A percentile compares a stretch with the other conserved stretches of the same genome.
These are phyloP conservation scores for Thaumatotibia leucotreta DNA, from an alignment of 1,140 invertebrate species.

Conservation along the genomic window DNA sequence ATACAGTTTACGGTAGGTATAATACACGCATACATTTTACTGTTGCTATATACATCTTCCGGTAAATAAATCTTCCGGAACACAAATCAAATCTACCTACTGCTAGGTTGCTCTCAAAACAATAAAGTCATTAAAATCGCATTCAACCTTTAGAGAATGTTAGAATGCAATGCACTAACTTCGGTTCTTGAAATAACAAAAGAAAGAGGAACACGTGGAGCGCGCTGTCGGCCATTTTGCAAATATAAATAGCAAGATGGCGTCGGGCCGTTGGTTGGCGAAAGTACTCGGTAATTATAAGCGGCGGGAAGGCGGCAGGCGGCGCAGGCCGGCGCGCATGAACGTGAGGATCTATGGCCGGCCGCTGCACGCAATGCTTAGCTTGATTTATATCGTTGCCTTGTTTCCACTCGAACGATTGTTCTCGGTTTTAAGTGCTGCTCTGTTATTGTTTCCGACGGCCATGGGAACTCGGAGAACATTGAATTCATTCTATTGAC, in stretches of 20 bases:
- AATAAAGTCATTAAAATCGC: constrained; percentile 24
- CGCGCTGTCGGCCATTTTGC: constrained; percentile 65
- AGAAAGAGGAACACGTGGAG: constrained; percentile 61
- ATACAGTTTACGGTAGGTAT: neutral
- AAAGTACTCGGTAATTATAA: constrained; percentile 74
- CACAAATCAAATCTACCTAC: neutral
- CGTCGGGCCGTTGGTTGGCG: constrained; percentile 65
- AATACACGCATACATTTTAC: neutral
- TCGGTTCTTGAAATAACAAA: constrained; percentile 50
- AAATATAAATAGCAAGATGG: constrained; percentile 74
- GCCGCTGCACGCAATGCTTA: constrained; percentile 66
- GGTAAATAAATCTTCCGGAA: neutral
- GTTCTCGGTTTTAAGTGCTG: constrained; percentile 63
- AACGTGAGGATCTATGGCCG: constrained; percentile 68
- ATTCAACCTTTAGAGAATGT: constrained; percentile 23
- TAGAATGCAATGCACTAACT: constrained; percentile 18
- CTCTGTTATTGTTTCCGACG: constrained; percentile 67
- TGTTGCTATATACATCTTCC: neutral
- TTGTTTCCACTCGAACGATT: constrained; percentile 67
- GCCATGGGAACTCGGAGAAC: constrained; percentile 53
- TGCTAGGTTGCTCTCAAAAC: constrained; percentile 27
- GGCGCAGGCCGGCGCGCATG: constrained; percentile 56
- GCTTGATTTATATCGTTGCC: constrained; percentile 73
- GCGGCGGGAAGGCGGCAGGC: constrained; percentile 36
- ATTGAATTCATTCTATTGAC: constrained; percentile 26